Percentiles rank a stretch among this genome's conserved stretches.
These are phyloP conservation scores for Eumacrocentrus americanus DNA, from an alignment of 2,888 invertebrate species.

Conservation along the genomic window DNA sequence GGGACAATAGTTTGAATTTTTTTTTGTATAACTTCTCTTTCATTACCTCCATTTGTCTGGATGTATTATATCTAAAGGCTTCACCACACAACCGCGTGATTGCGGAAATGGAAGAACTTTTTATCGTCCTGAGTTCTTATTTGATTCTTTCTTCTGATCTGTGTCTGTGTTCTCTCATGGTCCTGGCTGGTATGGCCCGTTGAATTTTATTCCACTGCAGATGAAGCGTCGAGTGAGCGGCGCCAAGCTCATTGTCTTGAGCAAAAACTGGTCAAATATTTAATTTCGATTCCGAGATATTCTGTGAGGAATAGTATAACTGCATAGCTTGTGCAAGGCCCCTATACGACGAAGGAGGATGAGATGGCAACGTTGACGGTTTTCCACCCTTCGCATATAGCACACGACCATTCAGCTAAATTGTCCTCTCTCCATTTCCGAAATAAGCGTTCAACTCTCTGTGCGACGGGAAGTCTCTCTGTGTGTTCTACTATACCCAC, in stretches of 20 bases:
- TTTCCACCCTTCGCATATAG: background rate
- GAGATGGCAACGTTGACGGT: constrained; percentile 12
- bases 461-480: background rate
- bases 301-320: constrained; percentile 5
- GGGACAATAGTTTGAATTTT: too few relatives aligned
- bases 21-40: background rate
- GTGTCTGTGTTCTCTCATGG: background rate
- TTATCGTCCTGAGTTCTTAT: constrained; percentile 18
- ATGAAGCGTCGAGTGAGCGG: background rate
- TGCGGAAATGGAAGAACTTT: constrained; percentile 25
- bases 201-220: constrained; percentile 15
- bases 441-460: constrained; percentile 12
- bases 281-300: constrained; percentile 15
- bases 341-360: background rate
- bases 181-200: background rate
- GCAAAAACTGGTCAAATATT: constrained; percentile 16
- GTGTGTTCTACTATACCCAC: background rate
- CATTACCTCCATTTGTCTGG: background rate
- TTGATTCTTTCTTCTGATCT: background rate
- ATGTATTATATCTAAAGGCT: background rate
- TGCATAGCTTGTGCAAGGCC: background rate
- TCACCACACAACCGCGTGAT: constrained; percentile 16
- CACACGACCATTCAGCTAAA: constrained; percentile 11
- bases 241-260: constrained; percentile 16
- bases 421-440: constrained; percentile 15